These are phyloP conservation scores for Drosophila helvetica DNA, from an alignment of 2,888 invertebrate genomes.

Conservation along the genomic window DNA sequence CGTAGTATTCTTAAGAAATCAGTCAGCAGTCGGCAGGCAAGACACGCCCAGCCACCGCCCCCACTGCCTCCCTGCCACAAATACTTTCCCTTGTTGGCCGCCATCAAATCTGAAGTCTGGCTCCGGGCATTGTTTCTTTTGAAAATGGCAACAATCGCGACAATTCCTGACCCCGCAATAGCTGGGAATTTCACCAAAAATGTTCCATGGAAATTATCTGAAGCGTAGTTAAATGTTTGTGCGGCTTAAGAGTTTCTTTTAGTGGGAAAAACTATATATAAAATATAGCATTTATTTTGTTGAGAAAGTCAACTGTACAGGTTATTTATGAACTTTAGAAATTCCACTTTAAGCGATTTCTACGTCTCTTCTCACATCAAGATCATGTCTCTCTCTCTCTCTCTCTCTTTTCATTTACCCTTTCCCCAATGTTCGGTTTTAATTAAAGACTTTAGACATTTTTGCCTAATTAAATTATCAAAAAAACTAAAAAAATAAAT, in stretches of 20 bases:
- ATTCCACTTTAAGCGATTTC: not conserved
- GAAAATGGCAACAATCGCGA: slow-evolving; percentile 35
- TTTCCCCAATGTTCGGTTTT: slow-evolving; percentile 6
- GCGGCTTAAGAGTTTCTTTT: not conserved
- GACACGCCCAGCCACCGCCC: slow-evolving; percentile 32
- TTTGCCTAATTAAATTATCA: slow-evolving; percentile 25
- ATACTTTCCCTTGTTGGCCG: slow-evolving; percentile 35
- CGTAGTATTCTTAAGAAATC: slow-evolving; percentile 34
- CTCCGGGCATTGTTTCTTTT: slow-evolving; percentile 25
- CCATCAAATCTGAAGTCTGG: slow-evolving; percentile 18
- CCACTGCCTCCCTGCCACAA: slow-evolving; percentile 31
- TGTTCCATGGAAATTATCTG: slow-evolving; percentile 16
- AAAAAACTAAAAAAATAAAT: slow-evolving; percentile 8
- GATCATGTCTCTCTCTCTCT: not conserved
- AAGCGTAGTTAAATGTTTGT: slow-evolving; percentile 4
- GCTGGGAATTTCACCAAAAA: slow-evolving; percentile 1
- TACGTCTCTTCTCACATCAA: not conserved
- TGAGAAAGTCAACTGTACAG: too few species aligned
- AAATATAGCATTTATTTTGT: too few species aligned
- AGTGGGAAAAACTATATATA: not conserved
- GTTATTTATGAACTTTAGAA: not conserved
- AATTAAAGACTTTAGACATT: not conserved
- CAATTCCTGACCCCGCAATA: slow-evolving; percentile 22
- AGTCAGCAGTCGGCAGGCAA: not conserved
- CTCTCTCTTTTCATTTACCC: not conserved